phyloP scores from a whole-genome alignment of 2,888 invertebrate species.

The Crocallis elinguaria region DNA sequence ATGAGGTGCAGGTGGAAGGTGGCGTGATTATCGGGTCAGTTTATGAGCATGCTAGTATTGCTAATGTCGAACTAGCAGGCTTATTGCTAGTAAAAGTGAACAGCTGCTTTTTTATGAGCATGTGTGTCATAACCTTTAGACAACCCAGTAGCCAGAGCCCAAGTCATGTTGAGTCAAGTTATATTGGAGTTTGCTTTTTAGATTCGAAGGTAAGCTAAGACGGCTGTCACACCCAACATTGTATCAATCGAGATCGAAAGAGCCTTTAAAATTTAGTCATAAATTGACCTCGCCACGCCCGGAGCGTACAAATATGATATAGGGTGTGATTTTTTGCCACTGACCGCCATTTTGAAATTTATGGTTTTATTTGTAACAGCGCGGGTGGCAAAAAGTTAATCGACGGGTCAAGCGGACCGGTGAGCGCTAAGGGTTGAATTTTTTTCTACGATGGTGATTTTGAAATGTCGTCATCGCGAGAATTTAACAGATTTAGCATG shows the following conservation, averaged over 20 bases:
- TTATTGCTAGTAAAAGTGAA: too few relatives aligned
- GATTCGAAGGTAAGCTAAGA: neutral
- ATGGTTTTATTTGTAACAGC: constrained; percentile 73
- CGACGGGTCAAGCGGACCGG: constrained; percentile 59
- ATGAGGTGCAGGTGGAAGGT: too few relatives aligned
- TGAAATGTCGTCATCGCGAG: constrained; percentile 36
- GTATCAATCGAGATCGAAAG: constrained; percentile 20
- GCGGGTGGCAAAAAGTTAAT: constrained; percentile 76
- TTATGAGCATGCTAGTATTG: too few relatives aligned
- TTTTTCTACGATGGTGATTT: constrained; percentile 31
- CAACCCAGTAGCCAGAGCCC: too few relatives aligned
- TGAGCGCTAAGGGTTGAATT: constrained; percentile 52
- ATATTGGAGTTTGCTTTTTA: too few relatives aligned
- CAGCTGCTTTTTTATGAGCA: too few relatives aligned
- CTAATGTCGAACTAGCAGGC: too few relatives aligned
- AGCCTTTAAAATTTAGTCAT: constrained; percentile 69
- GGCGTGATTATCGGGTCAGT: too few relatives aligned
- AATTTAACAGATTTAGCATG: neutral
- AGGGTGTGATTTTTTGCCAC: constrained; percentile 74
- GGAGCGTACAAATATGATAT: constrained; percentile 55
- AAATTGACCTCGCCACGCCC: constrained; percentile 68
- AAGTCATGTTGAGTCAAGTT: too few relatives aligned
- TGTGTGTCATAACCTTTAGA: too few relatives aligned
- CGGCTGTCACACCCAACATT: constrained; percentile 19
- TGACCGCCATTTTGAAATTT: constrained; percentile 65